Percentiles rank a stretch among this genome's conserved stretches.
Conservation (phyloP, 2,888 invertebrate species). For the Drosophila borborema region DNA sequence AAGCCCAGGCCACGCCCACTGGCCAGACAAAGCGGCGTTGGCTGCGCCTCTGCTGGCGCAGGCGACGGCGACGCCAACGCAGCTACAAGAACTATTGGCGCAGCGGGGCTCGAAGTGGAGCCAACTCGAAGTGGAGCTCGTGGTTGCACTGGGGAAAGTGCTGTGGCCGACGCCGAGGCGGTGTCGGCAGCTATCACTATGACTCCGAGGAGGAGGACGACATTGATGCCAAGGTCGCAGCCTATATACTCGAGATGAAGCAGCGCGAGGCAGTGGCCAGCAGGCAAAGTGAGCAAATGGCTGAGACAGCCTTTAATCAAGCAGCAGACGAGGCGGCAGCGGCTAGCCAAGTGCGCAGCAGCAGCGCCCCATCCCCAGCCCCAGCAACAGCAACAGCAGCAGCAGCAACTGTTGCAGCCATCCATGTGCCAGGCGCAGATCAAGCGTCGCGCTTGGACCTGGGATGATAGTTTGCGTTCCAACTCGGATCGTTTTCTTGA, state of each 20-base stretch:
- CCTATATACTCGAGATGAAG: conserved; percentile 81
- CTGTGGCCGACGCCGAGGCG: conserved; percentile 29
- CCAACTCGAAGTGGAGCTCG: conserved; percentile 27
- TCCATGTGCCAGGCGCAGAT: conserved; percentile 2
- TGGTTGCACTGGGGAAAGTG: conserved; percentile 41
- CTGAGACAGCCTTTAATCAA: conserved; percentile 27
- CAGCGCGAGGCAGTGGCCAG: conserved; percentile 62
- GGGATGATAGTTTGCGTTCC: conserved; percentile 84
- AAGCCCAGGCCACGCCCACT: conserved; percentile 23
- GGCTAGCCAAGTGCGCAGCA: conserved; percentile 20
- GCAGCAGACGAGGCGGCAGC: conserved; percentile 6
- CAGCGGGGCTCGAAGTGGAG: conserved; percentile 1
- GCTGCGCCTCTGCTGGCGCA: conserved; percentile 31
- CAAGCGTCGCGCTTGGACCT: conserved; percentile 81
- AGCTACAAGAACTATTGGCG: conserved; percentile 57
- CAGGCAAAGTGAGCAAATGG: conserved; percentile 63
- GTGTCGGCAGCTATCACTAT: conserved; percentile 56
- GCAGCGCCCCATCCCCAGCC: conserved; percentile 28
- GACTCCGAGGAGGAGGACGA: conserved; percentile 80
- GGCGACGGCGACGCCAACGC: conserved; percentile 40
- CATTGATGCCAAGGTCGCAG: conserved; percentile 83
- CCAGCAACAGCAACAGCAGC: conserved; percentile 15
- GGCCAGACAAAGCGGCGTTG: conserved; percentile 30
- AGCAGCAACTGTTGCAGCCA: conserved; percentile 11
- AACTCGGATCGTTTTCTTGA: conserved; percentile 85